A percentile compares a stretch with the other conserved stretches of the same genome.
Conservation (phyloP, 2,113 vertebrate species). For the Colius striatus region DNA sequence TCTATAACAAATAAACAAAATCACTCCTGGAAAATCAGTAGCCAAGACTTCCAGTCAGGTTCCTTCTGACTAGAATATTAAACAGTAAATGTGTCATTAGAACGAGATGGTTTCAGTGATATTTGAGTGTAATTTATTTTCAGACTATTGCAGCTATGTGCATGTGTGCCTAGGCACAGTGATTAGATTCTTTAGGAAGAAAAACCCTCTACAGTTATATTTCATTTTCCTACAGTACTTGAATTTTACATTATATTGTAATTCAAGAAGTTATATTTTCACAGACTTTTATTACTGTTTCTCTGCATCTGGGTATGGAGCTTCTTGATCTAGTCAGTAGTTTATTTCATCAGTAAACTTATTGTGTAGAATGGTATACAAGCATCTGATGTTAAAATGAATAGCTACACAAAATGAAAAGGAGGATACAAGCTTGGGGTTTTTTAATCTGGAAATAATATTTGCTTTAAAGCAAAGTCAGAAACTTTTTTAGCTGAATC, state of each 20-base stretch:
- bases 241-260: background rate
- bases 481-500: background rate
- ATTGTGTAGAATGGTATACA: background rate
- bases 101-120: constrained; percentile 25
- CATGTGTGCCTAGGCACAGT: background rate
- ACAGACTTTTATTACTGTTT: background rate
- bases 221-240: background rate
- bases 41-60: background rate
- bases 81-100: constrained; percentile 6
- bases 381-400: background rate
- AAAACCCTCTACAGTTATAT: background rate
- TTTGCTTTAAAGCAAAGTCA: background rate
- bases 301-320: background rate
- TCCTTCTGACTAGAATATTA: constrained; percentile 16
- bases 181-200: background rate
- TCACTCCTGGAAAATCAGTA: constrained; percentile 5
- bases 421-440: background rate
- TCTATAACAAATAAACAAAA: background rate
- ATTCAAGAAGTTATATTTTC: background rate
- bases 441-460: background rate
- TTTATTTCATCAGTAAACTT: background rate
- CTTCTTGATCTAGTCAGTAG: background rate
- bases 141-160: background rate
- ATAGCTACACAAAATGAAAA: background rate
- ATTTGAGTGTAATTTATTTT: constrained; percentile 7